phyloP scores from a whole-genome alignment of 2,113 vertebrate genomes.

The Pedetes capensis region DNA sequence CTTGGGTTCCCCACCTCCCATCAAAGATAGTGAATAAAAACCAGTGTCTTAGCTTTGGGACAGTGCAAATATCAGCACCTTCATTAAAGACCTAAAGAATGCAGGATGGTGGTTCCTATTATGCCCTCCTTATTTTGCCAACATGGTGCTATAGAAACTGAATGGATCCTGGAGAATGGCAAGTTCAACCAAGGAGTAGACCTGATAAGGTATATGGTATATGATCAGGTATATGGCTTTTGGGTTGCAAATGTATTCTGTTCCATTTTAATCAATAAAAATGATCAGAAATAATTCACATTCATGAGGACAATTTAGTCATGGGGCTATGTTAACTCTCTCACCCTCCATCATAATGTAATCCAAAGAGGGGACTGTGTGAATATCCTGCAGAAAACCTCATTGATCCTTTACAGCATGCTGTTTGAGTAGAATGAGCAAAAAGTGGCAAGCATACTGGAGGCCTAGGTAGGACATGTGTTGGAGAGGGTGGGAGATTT shows the following conservation, averaged over 20 bases:
- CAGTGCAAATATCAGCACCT: neutral
- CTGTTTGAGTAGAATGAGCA: neutral
- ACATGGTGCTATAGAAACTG: neutral
- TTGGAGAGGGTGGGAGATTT: no score
- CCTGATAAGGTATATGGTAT: neutral
- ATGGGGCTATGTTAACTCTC: neutral
- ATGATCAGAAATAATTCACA: neutral
- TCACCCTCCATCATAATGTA: no score
- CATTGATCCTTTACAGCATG: neutral
- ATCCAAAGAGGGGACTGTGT: neutral
- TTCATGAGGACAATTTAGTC: neutral
- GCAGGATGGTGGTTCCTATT: neutral
- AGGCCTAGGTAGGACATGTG: neutral
- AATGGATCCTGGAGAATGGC: neutral
- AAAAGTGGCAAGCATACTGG: neutral
- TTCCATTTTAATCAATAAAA: neutral
- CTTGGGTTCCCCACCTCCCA: neutral
- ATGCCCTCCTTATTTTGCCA: neutral
- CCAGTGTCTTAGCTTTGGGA: neutral
- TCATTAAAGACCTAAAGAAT: neutral
- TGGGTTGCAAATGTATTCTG: neutral
- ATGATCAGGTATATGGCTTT: neutral
- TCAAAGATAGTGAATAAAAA: neutral
- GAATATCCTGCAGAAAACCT: neutral
- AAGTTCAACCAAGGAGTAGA: neutral